Base-by-base conservation (phyloP, 2,888 invertebrate genomes). In the Pristionchus maxplancki region DNA sequence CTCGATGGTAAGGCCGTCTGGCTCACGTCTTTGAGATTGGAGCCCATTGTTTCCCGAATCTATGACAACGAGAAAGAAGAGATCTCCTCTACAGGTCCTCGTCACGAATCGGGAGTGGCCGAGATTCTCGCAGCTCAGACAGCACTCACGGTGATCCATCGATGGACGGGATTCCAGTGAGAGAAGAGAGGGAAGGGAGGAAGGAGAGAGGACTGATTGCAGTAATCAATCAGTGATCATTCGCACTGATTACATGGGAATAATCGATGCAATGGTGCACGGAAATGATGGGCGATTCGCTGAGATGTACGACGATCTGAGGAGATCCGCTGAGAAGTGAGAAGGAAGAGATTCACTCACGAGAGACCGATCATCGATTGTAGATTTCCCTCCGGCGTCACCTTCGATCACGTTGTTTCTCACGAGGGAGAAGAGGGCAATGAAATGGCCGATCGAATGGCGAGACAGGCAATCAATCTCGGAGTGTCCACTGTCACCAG, bases 391-490 rank as follows among this genome's bases (percentile, higher is more conserved):
- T 78, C 78, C n/a, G n/a, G n/a, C n/a, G 90, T 90, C 20, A 82
- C 62, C 20, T 90, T 90, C 88, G 88, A 90, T 58, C 90, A 90
- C 64, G 90, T 90, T 67, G 88, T 89, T 84, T 89, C 58, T 8
- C 90, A 90, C 83, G 84, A 87, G 40, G 90, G 89, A 34, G 89
- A 90, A 11, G 53, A 44, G 28, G 90, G 89, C 15, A 90, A 89
- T 62, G 89, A 89, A 34, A 82, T 64, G 88, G 89, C 78, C 11
- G 78, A 78, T 78, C n/a, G 17, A 78, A 15, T 84, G 87, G 86
- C 44, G 17, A 62, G 86, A 86, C n/a, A 78, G n/a, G 78, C 78
- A 28, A 78, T 78, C 20, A 11, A 78, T 78, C 78, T 78, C 3
- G 78, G 78, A 78, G 44, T 28, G 1, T 44, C 44, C 78, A 78